A percentile compares a stretch with the other conserved stretches of the same genome.
These are phyloP conservation scores for Trichonephila clavata DNA, from an alignment of 1,140 invertebrate genomes.

Conservation along the genomic window DNA sequence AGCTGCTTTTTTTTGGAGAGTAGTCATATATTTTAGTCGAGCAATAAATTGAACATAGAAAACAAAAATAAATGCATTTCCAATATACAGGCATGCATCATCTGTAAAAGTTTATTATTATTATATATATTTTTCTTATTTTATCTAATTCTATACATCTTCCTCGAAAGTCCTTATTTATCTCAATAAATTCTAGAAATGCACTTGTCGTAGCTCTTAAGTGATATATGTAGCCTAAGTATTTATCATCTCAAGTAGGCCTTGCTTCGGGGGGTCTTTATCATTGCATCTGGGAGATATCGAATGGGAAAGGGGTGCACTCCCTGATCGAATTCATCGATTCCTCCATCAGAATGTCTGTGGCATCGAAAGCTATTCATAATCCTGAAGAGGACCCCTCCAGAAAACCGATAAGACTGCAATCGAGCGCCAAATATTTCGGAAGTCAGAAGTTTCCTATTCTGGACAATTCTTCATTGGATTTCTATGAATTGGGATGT, in stretches of 20 bases:
- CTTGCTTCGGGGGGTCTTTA: not conserved
- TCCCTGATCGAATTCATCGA: slow-evolving; percentile 27
- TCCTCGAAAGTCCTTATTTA: not conserved
- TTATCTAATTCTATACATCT: not conserved
- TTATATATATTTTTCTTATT: not conserved
- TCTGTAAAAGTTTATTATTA: not conserved
- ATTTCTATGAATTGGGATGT: not conserved
- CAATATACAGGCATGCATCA: not conserved
- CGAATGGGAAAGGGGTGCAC: not conserved
- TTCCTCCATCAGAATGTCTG: not conserved
- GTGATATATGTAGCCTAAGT: slow-evolving; percentile 33
- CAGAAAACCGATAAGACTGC: slow-evolving; percentile 22
- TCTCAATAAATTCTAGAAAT: slow-evolving; percentile 21
- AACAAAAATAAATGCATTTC: not conserved
- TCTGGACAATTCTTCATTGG: not conserved
- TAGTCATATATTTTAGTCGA: not conserved
- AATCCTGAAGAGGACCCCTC: not conserved
- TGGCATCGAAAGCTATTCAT: slow-evolving; percentile 24
- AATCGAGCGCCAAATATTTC: not conserved
- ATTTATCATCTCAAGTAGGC: slow-evolving; percentile 6
- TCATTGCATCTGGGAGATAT: not conserved
- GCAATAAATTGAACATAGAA: not conserved
- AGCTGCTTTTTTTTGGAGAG: not conserved
- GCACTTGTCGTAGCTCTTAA: not conserved
- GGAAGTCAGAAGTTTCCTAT: slow-evolving; percentile 5